Base-by-base conservation (phyloP, 2,797 vertebrate species). In the Pogonophryne albipinna region DNA sequence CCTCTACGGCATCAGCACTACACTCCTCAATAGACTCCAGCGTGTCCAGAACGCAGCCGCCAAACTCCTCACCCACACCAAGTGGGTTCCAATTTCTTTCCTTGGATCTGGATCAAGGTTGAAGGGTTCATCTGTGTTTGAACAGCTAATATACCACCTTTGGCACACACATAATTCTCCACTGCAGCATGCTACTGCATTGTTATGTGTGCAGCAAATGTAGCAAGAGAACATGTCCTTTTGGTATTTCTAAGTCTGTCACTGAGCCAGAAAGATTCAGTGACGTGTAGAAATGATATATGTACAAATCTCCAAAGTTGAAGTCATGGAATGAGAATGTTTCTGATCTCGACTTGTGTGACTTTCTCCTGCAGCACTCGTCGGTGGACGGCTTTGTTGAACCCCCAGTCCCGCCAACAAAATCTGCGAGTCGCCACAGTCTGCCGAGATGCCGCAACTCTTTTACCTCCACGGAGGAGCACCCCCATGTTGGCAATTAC, bases 401-500 rank as follows among this genome's bases (percentile, higher is more conserved):
- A 63, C 93, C 96, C 3, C 96, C 95, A 0, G 86, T 91, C 65
- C 96, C 95, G 38, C 95, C 97, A 3, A 93, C 96, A 53, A 98
- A 98, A 86, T 96, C 97, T 3, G 95, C 96, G 15, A 97, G 97
- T 93, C 95, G 97, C 71, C 97, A 97, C 88, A 98, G 96, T 84
- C 93, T 97, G 73, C 96, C 97, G 0, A 92, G 97, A 83, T 97
- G 97, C 50, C 95, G 97, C 86, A 99, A 97, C 87, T 98, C 97
- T 66, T 95, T 97, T 76, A 96, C 97, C 0, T 97, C 97, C 63
- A 95, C 96, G 2, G 97, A 98, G 38, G 97, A 99, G 71, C 97
- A 98, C 71, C 97, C 97, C 66, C 97, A 99, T 80, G 95, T 99
- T 79, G 97, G 97, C 84, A 99, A 97, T 87, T 99, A 99, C 52